phyloP scores from a whole-genome alignment of 2,888 invertebrate genomes.

The Pammene fasciana region DNA sequence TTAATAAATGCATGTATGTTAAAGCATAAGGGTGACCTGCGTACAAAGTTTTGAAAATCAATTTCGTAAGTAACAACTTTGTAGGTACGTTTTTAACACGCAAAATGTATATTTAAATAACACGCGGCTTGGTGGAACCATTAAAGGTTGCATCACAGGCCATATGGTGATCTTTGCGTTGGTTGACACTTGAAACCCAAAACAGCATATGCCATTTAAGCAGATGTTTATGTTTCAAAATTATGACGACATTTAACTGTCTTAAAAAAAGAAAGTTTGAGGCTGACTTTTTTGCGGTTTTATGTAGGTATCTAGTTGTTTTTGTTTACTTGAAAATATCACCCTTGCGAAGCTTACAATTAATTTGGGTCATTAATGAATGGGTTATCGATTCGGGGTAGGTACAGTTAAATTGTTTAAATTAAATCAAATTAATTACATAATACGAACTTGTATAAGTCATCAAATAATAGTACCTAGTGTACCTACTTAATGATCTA shows the following conservation, averaged over 20 bases:
- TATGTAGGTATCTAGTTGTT: background rate
- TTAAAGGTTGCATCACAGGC: slow-evolving; percentile 55
- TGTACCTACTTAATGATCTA: too few relatives aligned
- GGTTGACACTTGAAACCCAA: slow-evolving; percentile 24
- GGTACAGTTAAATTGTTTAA: too few relatives aligned
- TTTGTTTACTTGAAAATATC: too few relatives aligned
- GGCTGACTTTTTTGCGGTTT: background rate
- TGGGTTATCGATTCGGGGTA: too few relatives aligned
- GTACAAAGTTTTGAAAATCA: too few relatives aligned
- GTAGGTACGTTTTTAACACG: slow-evolving; percentile 31
- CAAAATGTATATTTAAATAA: slow-evolving; percentile 50
- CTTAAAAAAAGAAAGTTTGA: slow-evolving; percentile 1
- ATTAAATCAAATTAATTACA: too few relatives aligned
- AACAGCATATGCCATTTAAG: slow-evolving; percentile 11
- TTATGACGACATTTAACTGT: background rate
- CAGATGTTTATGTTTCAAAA: slow-evolving; percentile 16
- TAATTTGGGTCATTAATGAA: too few relatives aligned
- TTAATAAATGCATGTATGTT: too few relatives aligned
- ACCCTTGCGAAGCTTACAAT: too few relatives aligned
- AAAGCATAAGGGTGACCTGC: too few relatives aligned
- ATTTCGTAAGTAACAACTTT: background rate
- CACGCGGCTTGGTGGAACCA: slow-evolving; percentile 51
- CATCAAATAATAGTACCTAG: too few relatives aligned
- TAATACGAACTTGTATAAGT: too few relatives aligned
- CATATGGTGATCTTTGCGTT: slow-evolving; percentile 52